These are phyloP conservation scores for Phrynocephalus guinanensis DNA, from an alignment of 2,797 vertebrate species.

Conservation along the genomic window DNA sequence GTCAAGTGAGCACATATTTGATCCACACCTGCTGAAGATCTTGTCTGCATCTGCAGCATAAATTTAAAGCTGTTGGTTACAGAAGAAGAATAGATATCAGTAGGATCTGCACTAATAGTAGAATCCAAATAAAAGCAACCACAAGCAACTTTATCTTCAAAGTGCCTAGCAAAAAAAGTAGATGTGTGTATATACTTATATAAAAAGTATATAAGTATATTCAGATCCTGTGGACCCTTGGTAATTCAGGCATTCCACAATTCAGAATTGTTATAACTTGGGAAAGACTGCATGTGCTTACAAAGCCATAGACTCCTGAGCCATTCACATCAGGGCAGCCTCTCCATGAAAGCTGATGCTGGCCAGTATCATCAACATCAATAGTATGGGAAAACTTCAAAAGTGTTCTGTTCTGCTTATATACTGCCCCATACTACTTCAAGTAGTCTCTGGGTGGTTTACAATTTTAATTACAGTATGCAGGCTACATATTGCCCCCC, in stretches of 20 bases:
- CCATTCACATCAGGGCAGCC: background rate
- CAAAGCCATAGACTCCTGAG: background rate
- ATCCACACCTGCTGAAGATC: background rate
- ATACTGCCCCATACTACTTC: no score
- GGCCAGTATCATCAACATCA: background rate
- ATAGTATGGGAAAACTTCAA: background rate
- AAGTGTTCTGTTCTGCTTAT: no score
- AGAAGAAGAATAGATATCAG: background rate
- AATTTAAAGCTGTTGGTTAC: background rate
- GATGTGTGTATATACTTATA: no score
- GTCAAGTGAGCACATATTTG: background rate
- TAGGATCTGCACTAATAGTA: background rate
- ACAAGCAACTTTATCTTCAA: background rate
- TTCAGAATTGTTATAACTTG: background rate
- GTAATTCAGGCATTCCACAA: background rate
- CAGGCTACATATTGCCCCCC: no score
- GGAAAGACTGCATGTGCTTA: background rate
- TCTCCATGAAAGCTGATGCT: background rate
- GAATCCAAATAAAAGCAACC: background rate
- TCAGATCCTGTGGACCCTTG: background rate
- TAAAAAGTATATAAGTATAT: no score
- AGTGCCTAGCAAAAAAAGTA: background rate
- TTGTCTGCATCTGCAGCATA: background rate
- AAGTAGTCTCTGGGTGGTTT: no score
- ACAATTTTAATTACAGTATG: no score